Percentiles rank a stretch among this genome's conserved stretches.
Conservation (phyloP, 2,113 vertebrate genomes). For the Mustelus asterias region DNA sequence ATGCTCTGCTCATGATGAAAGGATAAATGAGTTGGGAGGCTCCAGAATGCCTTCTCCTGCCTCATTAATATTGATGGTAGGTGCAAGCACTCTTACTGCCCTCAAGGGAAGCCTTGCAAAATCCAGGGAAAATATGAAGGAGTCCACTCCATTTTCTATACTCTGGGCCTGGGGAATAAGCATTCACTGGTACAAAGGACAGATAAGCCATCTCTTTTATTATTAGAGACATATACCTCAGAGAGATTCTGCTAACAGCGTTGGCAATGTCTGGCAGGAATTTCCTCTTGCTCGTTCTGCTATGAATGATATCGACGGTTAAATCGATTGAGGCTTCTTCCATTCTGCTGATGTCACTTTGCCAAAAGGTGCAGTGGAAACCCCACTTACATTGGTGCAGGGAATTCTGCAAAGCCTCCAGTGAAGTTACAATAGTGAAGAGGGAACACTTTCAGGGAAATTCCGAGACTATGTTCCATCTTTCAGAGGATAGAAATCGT, state of each 20-base stretch:
- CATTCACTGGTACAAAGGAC: background rate
- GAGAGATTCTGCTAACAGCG: background rate
- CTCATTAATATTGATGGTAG: background rate
- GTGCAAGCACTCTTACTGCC: background rate
- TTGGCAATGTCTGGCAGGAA: background rate
- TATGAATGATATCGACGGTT: background rate
- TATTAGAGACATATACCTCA: background rate
- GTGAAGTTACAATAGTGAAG: background rate
- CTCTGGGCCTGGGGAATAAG: background rate
- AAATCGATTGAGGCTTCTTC: background rate
- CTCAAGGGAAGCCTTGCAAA: no score
- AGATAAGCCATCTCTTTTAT: background rate
- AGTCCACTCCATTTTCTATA: no score
- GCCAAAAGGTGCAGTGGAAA: background rate
- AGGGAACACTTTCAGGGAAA: background rate
- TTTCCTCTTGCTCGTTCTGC: background rate
- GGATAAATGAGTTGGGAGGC: background rate
- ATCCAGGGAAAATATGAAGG: no score
- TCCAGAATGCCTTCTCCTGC: background rate
- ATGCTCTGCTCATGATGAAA: background rate
- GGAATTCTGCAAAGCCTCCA: background rate
- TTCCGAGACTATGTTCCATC: background rate
- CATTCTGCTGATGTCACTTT: background rate
- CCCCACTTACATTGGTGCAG: background rate
- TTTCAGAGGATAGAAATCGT: background rate